A percentile compares a stretch with the other conserved stretches of the same genome.
phyloP scores from a whole-genome alignment of 2,113 vertebrate species.

The Triplophysa rosa region DNA sequence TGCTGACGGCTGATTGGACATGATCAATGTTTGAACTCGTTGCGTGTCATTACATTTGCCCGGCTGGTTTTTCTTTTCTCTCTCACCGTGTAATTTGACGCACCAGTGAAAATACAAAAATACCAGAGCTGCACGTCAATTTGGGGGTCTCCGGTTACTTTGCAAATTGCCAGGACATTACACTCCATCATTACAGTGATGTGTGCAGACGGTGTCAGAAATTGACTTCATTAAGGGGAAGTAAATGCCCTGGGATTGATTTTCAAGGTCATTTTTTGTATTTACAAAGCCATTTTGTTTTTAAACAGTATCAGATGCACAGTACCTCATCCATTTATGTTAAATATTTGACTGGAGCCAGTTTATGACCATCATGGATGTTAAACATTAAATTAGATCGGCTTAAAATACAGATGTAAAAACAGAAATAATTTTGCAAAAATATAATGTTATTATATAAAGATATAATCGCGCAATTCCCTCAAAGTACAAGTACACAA shows the following conservation, averaged over 20 bases:
- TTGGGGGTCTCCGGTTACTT: constrained; percentile 43
- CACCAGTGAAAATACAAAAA: constrained; percentile 45
- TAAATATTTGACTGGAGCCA: no score
- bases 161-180: constrained; percentile 24
- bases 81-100: constrained; percentile 47
- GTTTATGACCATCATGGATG: no score
- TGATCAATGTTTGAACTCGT: constrained; percentile 30
- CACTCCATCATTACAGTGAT: neutral
- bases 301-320: no score
- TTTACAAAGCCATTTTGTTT: no score
- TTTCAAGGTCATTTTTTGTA: neutral
- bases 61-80: constrained; percentile 21
- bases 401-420: no score
- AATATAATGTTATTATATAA: no score
- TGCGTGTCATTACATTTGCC: constrained; percentile 30
- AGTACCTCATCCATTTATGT: no score
- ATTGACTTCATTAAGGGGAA: neutral
- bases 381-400: no score
- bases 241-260: neutral
- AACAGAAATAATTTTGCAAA: no score
- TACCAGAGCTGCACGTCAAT: constrained; percentile 46
- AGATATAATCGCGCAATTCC: no score
- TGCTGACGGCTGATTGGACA: constrained; percentile 11
- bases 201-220: neutral
- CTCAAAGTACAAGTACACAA: no score